phyloP scores from a whole-genome alignment of 2,113 vertebrate species.

The Malurus elegans region DNA sequence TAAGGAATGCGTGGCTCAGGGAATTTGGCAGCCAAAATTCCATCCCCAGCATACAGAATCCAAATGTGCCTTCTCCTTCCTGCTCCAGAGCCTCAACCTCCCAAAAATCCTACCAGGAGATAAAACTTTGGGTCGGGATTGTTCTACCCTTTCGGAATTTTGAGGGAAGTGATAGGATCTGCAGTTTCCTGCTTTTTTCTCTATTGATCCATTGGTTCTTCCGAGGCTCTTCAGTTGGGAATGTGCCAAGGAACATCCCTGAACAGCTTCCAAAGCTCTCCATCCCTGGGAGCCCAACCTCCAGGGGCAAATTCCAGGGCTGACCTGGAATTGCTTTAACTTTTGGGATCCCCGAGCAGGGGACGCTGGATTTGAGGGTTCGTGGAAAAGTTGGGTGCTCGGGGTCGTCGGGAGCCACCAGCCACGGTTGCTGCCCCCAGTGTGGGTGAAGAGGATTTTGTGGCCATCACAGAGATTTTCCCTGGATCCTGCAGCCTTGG shows the following conservation, averaged over 20 bases:
- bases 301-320: background rate
- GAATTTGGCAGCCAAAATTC: background rate
- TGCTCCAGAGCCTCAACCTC: background rate
- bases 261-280: background rate
- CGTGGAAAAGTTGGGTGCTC: fast-evolving
- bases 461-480: background rate
- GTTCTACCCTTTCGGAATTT: background rate
- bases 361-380: background rate
- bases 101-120: background rate
- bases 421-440: no score
- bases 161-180: background rate
- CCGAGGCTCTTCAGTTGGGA: background rate
- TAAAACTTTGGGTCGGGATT: background rate
- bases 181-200: background rate
- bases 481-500: background rate
- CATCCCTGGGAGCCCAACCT: background rate
- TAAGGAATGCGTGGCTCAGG: background rate
- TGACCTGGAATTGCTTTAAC: no score
- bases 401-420: fast-evolving
- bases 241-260: background rate
- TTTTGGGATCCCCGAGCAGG: background rate
- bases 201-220: background rate
- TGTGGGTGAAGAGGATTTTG: fast-evolving
- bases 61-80: background rate
- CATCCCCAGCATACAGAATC: background rate